Percentiles rank a stretch among this genome's conserved stretches.
Conservation (phyloP, 2,113 vertebrate genomes). For the Coturnix japonica region DNA sequence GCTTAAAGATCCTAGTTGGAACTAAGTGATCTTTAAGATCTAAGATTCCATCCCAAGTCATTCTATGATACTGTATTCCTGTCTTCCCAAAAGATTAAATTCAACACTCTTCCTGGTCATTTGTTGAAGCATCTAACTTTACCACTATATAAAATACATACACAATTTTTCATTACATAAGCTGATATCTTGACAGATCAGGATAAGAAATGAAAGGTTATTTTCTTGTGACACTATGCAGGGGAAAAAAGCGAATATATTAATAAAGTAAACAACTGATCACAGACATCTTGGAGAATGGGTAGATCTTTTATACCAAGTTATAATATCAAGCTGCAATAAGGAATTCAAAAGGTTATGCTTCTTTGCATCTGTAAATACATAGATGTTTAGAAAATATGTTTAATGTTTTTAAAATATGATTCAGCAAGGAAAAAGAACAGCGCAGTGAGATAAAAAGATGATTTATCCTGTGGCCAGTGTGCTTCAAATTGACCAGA, state of each 20-base stretch:
- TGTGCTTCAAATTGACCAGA: slow-evolving; percentile 65
- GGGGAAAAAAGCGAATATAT: not conserved
- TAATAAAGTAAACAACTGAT: not conserved
- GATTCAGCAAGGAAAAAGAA: slow-evolving; percentile 67
- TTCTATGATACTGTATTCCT: not conserved
- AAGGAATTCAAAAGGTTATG: not conserved
- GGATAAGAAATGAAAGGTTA: not conserved
- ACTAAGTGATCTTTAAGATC: too few species aligned
- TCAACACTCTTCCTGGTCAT: not conserved
- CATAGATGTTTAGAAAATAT: slow-evolving; percentile 57
- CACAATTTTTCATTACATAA: not conserved
- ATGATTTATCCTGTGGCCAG: slow-evolving; percentile 71
- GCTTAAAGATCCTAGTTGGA: not conserved
- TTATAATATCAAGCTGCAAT: not conserved
- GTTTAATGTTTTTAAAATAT: slow-evolving; percentile 61
- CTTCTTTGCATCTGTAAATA: slow-evolving; percentile 24
- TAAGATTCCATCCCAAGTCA: too few species aligned
- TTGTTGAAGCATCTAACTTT: not conserved
- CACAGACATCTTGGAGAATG: not conserved
- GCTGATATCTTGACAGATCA: not conserved
- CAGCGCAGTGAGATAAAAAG: slow-evolving; percentile 55
- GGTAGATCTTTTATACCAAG: not conserved
- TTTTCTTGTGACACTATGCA: not conserved
- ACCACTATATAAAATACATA: not conserved
- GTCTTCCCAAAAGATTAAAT: not conserved